These are phyloP conservation scores for Himalopsyche kuldschensis DNA, from an alignment of 2,888 invertebrate genomes.

Conservation along the genomic window DNA sequence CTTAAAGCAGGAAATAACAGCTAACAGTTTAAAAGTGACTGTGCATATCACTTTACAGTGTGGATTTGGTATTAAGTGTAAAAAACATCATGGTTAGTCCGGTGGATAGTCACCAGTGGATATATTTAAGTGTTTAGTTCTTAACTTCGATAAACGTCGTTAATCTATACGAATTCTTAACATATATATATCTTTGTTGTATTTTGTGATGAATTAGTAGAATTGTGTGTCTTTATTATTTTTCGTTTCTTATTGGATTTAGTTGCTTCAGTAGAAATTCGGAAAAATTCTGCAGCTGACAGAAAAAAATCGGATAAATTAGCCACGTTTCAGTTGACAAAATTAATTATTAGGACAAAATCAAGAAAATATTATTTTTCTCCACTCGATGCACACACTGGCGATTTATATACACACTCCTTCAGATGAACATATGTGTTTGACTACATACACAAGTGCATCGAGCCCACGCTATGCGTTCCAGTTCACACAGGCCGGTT, in stretches of 20 bases:
- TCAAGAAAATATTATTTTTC: background rate
- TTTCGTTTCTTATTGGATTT: background rate
- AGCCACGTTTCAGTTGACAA: background rate
- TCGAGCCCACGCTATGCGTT: background rate
- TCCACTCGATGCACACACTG: background rate
- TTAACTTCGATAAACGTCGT: too few species aligned
- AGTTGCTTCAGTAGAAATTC: background rate
- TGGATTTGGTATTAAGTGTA: too few species aligned
- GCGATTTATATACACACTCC: background rate
- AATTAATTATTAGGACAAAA: background rate
- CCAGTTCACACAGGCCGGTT: background rate
- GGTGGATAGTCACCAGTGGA: too few species aligned
- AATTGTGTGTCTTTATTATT: background rate
- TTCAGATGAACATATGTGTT: background rate
- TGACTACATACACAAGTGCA: background rate
- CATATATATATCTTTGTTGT: too few species aligned
- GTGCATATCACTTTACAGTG: too few species aligned
- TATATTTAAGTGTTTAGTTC: too few species aligned
- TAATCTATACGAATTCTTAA: too few species aligned
- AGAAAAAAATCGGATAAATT: background rate
- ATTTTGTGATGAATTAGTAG: background rate
- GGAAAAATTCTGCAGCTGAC: background rate
- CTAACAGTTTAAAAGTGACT: too few species aligned
- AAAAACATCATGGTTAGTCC: too few species aligned
- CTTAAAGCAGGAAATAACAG: too few species aligned